Percentiles rank a stretch among this genome's conserved stretches.
Conservation (phyloP, 2,888 invertebrate genomes). For the Pimpla rufipes region DNA sequence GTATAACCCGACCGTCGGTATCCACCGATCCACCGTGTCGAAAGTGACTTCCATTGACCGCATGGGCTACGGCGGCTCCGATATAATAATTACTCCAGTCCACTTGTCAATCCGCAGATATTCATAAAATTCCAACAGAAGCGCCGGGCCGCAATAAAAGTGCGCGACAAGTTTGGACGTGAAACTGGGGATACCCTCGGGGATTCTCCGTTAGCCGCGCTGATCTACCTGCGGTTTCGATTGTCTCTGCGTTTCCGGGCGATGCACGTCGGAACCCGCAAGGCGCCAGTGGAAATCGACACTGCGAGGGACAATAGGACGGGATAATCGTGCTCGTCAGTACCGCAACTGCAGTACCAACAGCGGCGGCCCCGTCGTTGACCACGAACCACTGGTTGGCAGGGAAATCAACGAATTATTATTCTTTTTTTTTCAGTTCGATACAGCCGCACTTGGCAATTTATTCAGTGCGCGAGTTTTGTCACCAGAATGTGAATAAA, state of each 20-base stretch:
- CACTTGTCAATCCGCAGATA: conserved; percentile 9
- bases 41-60: conserved; percentile 18
- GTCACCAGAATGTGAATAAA: no score
- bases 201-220: neutral
- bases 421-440: no score
- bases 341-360: neutral
- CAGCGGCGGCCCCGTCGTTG: neutral
- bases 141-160: neutral
- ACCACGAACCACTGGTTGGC: neutral
- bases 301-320: neutral
- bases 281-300: neutral
- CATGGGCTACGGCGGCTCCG: no score
- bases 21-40: neutral
- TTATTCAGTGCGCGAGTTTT: no score
- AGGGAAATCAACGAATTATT: neutral
- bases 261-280: neutral
- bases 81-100: conserved; percentile 13
- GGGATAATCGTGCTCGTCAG: neutral
- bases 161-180: neutral
- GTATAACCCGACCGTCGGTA: conserved; percentile 35
- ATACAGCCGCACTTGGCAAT: no score
- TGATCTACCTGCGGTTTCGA: neutral
- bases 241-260: neutral
- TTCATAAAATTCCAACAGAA: neutral
- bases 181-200: no score